Evolutionary conservation across 2,113 vertebrate species (phyloP).

Genomic region (Sardina pilchardus): DNA sequence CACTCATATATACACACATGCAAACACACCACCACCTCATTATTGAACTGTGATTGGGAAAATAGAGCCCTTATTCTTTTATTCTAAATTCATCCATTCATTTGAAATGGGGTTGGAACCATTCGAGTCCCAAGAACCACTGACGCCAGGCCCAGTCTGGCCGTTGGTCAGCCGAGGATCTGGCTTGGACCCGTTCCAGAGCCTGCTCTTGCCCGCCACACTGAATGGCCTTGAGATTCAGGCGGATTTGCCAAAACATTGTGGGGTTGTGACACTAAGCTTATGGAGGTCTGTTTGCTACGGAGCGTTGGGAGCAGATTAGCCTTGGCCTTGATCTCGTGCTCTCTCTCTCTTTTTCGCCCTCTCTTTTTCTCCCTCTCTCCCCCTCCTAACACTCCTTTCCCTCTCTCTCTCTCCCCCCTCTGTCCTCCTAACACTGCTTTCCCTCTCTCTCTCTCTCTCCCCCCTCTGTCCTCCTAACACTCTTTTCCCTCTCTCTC

Average conservation of each 20-base stretch:
- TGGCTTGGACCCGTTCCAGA: neutral
- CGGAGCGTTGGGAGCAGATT: neutral
- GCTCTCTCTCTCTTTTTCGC: neutral
- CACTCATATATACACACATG: neutral
- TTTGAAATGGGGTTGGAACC: neutral
- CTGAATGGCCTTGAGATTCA: slow-evolving; percentile 9
- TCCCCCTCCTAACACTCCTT: neutral
- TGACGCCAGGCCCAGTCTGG: neutral
- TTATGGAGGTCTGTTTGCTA: slow-evolving; percentile 18
- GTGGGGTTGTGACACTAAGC: slow-evolving; percentile 12
- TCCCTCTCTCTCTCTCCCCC: neutral
- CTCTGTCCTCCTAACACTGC: neutral
- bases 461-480: neutral
- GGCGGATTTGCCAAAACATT: slow-evolving; percentile 18
- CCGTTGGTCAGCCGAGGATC: neutral
- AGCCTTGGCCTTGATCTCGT: slow-evolving; percentile 14
- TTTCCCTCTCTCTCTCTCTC: neutral
- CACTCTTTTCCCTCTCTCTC: neutral
- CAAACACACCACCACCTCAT: neutral
- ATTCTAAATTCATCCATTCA: neutral
- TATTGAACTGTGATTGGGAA: neutral
- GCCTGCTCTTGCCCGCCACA: neutral
- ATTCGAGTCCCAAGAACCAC: neutral
- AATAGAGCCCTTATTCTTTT: neutral
- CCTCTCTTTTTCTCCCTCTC: neutral